Evolutionary conservation across 2,113 vertebrate species (phyloP).

Genomic region (Merops nubicus): DNA sequence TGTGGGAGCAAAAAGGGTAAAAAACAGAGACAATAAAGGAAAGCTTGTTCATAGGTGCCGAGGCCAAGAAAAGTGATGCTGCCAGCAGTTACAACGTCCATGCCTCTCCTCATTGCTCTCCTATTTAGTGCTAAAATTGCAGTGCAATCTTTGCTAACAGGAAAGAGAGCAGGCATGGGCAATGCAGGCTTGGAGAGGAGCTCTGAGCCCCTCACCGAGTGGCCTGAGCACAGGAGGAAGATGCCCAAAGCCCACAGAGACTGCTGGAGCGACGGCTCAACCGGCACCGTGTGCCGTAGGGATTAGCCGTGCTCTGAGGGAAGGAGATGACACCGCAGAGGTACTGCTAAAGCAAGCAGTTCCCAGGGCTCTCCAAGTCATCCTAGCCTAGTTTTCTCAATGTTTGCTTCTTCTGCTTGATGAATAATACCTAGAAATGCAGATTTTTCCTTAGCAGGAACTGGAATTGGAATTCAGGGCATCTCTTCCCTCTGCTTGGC

Average conservation of each 20-base stretch:
- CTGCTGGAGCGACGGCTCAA: neutral
- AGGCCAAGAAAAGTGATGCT: neutral
- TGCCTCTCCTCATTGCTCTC: neutral
- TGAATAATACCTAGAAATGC: neutral
- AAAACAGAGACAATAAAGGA: neutral
- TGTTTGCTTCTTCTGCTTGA: neutral
- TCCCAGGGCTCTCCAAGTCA: neutral
- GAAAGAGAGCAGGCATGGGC: neutral
- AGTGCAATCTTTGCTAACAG: neutral
- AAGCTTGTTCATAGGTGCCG: neutral
- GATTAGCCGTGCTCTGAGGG: constrained; percentile 18
- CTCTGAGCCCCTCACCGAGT: accelerated
- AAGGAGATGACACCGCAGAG: neutral
- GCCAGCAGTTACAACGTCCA: neutral
- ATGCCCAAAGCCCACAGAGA: neutral
- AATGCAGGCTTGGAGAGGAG: accelerated
- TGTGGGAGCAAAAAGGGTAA: neutral
- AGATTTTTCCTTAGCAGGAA: neutral
- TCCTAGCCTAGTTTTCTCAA: neutral
- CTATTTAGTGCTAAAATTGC: neutral
- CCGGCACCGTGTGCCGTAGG: accelerated
- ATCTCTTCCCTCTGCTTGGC: neutral
- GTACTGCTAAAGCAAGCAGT: neutral
- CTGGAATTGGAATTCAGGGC: neutral
- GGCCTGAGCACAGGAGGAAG: neutral